phyloP scores from a whole-genome alignment of 2,797 vertebrate genomes.

The Chaunax sp. region DNA sequence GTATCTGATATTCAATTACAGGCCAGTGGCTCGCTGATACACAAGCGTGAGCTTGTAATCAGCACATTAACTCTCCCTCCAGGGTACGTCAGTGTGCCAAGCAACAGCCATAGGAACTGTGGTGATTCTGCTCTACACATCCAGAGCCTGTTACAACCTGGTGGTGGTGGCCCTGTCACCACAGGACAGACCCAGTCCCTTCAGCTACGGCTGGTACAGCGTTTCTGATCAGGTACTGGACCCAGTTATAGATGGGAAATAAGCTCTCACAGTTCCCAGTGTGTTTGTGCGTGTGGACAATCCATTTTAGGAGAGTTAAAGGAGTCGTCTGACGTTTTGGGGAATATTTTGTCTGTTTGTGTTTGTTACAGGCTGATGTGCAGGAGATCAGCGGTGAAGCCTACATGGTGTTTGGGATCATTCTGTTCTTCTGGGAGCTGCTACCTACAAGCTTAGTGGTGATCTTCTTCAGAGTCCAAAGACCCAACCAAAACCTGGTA shows the following conservation, averaged over 20 bases:
- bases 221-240: slow-evolving; percentile 90
- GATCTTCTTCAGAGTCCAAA: slow-evolving; percentile 94
- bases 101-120: slow-evolving; percentile 89
- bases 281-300: slow-evolving; percentile 7
- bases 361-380: slow-evolving; percentile 75
- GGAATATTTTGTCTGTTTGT: slow-evolving; percentile 11
- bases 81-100: slow-evolving; percentile 96
- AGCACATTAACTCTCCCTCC: slow-evolving; percentile 27
- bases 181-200: slow-evolving; percentile 87
- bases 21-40: slow-evolving; percentile 15
- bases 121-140: slow-evolving; percentile 91
- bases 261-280: neutral
- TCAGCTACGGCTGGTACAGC: slow-evolving; percentile 96
- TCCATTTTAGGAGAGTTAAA: slow-evolving; percentile 67
- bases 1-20: slow-evolving; percentile 29
- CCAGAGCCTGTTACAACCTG: slow-evolving; percentile 96
- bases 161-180: slow-evolving; percentile 90
- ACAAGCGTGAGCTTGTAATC: slow-evolving; percentile 22
- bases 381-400: slow-evolving; percentile 88
- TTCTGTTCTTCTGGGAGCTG: slow-evolving; percentile 96
- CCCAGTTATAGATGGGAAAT: neutral
- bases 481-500: slow-evolving; percentile 93
- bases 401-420: slow-evolving; percentile 92
- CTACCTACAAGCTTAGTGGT: slow-evolving; percentile 92
- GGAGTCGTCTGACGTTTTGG: slow-evolving; percentile 12